These are phyloP conservation scores for Miichthys miiuy DNA, from an alignment of 2,797 vertebrate species.

Conservation along the genomic window DNA sequence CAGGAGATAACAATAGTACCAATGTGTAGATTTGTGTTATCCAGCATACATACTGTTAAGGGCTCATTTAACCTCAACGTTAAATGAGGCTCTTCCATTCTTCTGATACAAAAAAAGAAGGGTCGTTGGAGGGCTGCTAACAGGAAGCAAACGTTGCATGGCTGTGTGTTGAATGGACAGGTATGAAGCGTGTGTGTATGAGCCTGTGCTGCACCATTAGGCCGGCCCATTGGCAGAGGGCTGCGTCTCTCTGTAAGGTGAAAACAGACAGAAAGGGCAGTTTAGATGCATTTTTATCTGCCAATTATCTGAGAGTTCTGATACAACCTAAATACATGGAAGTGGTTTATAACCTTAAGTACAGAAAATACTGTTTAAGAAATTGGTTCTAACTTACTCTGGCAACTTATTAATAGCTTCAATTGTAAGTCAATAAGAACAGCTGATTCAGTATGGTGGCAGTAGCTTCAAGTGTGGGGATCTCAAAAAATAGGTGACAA, in stretches of 20 bases:
- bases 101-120: conserved; percentile 55
- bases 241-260: conserved; percentile 71
- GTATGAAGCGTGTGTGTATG: conserved; percentile 39
- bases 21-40: conserved; percentile 40
- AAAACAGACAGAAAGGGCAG: not conserved
- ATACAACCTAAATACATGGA: not conserved
- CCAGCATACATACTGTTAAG: conserved; percentile 52
- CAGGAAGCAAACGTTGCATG: conserved; percentile 61
- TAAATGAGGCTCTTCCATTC: conserved; percentile 37
- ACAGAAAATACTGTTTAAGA: not conserved
- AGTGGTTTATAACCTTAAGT: not conserved
- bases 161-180: conserved; percentile 59
- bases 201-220: conserved; percentile 54
- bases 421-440: not conserved
- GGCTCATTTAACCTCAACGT: conserved; percentile 37
- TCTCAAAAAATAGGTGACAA: not conserved
- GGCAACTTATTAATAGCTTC: not conserved
- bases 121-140: conserved; percentile 59
- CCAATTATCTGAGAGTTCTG: not conserved
- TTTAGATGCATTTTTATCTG: not conserved
- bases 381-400: not conserved
- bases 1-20: conserved; percentile 37
- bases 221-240: conserved; percentile 78
- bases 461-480: not conserved
- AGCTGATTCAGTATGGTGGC: not conserved